Conservation (phyloP, 2,888 invertebrate genomes). For the Baccha elongata region DNA sequence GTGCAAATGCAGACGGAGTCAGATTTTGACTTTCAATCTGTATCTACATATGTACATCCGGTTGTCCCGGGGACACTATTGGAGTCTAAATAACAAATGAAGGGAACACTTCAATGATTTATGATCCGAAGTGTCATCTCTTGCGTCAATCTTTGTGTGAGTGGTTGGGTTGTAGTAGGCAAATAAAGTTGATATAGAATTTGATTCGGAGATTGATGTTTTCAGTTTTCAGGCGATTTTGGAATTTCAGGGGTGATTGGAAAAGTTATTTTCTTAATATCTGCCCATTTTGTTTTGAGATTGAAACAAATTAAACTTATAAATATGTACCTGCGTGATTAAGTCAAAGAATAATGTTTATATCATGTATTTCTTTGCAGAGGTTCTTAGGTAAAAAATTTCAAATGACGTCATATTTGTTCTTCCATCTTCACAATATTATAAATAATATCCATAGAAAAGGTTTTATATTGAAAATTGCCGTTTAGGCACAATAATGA, state of each 20-base stretch:
- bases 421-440: no score
- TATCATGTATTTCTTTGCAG: no score
- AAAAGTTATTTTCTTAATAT: conserved; percentile 64
- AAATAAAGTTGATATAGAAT: not conserved
- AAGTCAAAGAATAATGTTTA: no score
- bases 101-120: conserved; percentile 65
- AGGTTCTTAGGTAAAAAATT: no score
- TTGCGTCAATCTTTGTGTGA: conserved; percentile 25
- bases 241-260: conserved; percentile 65
- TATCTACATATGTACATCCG: conserved; percentile 10
- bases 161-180: not conserved
- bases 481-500: no score
- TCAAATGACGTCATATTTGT: no score
- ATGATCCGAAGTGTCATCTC: conserved; percentile 53
- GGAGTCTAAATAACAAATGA: conserved; percentile 63
- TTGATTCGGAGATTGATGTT: not conserved
- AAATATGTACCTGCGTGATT: no score
- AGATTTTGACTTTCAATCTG: conserved; percentile 29
- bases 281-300: conserved; percentile 27
- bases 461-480: no score
- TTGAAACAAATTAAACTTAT: conserved; percentile 54
- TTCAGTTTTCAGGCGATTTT: conserved; percentile 9
- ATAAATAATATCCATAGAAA: no score
- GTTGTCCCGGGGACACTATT: conserved; percentile 26
- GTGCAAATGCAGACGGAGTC: conserved; percentile 43